phyloP scores from a whole-genome alignment of 2,797 vertebrate genomes.

The Falco novaeseelandiae region DNA sequence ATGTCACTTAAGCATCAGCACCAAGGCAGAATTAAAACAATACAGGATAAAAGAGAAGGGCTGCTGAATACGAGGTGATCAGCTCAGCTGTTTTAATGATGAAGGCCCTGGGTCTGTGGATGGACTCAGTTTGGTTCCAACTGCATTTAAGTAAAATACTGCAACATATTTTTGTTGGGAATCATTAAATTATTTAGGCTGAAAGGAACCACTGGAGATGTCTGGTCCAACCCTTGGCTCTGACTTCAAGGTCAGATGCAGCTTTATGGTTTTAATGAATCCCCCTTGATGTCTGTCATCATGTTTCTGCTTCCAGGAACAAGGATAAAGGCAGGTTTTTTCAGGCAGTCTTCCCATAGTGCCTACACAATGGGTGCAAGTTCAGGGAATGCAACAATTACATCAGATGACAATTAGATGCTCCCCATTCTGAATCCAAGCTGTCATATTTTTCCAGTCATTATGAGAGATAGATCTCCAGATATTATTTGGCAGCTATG shows the following conservation, averaged over 20 bases:
- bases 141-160: not conserved
- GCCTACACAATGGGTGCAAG: not conserved
- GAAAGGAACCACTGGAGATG: not conserved
- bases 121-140: not conserved
- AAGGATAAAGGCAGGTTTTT: not conserved
- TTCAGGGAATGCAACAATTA: not conserved
- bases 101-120: not conserved
- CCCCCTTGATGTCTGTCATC: not conserved
- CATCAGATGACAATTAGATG: not conserved
- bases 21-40: not conserved
- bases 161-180: not conserved
- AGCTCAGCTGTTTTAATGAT: not conserved
- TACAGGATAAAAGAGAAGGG: not conserved
- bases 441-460: not conserved
- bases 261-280: not conserved
- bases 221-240: not conserved
- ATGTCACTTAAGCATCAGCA: not conserved
- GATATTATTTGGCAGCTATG: not conserved
- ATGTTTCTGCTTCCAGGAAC: not conserved
- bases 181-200: not conserved
- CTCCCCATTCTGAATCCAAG: not conserved
- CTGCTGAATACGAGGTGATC: not conserved
- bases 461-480: not conserved
- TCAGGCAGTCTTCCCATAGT: not conserved
- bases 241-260: not conserved